Percentiles rank a stretch among this genome's conserved stretches.
Conservation (phyloP, 2,888 invertebrate genomes). For the Plebejus melissa region DNA sequence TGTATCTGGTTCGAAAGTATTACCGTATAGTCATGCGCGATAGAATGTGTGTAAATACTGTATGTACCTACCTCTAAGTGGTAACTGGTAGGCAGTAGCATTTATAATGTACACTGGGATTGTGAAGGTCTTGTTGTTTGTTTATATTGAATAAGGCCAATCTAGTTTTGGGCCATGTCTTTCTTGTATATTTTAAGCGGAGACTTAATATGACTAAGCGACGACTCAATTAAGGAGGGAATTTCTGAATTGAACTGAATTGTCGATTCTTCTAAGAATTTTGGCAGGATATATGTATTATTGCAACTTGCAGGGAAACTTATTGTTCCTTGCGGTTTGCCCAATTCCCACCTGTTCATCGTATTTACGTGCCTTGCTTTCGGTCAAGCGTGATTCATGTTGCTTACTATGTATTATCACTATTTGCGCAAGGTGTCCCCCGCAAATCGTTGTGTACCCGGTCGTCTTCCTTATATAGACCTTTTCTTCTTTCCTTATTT, state of each 20-base stretch:
- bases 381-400: background rate
- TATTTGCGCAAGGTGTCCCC: background rate
- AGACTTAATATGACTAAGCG: background rate
- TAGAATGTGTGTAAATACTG: background rate
- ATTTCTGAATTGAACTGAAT: background rate
- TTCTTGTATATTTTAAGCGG: no score
- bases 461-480: no score
- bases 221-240: background rate
- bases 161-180: no score
- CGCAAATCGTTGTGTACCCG: no score
- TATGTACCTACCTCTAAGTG: no score
- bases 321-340: background rate
- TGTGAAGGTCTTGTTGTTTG: no score
- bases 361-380: background rate
- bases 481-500: no score
- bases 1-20: constrained; percentile 1
- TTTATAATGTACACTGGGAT: no score
- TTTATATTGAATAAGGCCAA: no score
- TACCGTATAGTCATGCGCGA: background rate
- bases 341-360: background rate
- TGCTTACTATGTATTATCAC: background rate
- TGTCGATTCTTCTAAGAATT: background rate
- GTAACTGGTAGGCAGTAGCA: no score
- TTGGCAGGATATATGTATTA: background rate
- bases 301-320: background rate